phyloP scores from a whole-genome alignment of 2,797 vertebrate species.

The Morelia viridis region DNA sequence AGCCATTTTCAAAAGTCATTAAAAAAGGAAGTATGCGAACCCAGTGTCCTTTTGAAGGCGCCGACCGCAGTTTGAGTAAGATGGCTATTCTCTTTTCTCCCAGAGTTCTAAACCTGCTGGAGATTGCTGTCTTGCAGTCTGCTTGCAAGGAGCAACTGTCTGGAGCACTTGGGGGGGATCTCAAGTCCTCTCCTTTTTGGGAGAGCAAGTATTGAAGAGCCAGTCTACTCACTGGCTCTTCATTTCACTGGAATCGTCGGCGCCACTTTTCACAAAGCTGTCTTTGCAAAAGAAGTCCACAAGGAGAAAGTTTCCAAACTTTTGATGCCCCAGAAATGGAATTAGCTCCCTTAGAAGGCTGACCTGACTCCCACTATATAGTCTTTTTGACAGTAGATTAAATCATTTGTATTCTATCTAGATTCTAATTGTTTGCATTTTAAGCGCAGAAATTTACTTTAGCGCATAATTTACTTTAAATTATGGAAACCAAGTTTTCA shows the following conservation, averaged over 20 bases:
- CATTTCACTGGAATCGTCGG: not conserved
- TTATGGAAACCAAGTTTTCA: not conserved
- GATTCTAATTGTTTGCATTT: not conserved
- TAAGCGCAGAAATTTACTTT: not conserved
- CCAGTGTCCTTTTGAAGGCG: not conserved
- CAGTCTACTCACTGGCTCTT: not conserved
- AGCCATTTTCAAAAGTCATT: not conserved
- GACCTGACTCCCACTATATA: not conserved
- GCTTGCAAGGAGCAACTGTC: not conserved
- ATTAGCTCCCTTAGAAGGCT: not conserved
- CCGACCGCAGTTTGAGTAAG: not conserved
- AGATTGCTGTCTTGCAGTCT: not conserved
- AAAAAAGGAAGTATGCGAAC: not conserved
- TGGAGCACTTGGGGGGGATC: not conserved
- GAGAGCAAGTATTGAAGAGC: not conserved
- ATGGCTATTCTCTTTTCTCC: not conserved
- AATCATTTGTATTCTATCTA: not conserved
- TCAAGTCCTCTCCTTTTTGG: not conserved
- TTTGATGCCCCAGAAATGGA: not conserved
- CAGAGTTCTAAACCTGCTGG: not conserved
- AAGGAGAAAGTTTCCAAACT: not conserved
- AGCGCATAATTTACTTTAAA: not conserved
- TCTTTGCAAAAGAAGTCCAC: not conserved
- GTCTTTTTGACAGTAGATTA: not conserved
- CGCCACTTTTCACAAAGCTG: too few relatives aligned